Percentiles rank a stretch among this genome's conserved stretches.
phyloP scores from a whole-genome alignment of 2,113 vertebrate species.

The Promerops cafer region DNA sequence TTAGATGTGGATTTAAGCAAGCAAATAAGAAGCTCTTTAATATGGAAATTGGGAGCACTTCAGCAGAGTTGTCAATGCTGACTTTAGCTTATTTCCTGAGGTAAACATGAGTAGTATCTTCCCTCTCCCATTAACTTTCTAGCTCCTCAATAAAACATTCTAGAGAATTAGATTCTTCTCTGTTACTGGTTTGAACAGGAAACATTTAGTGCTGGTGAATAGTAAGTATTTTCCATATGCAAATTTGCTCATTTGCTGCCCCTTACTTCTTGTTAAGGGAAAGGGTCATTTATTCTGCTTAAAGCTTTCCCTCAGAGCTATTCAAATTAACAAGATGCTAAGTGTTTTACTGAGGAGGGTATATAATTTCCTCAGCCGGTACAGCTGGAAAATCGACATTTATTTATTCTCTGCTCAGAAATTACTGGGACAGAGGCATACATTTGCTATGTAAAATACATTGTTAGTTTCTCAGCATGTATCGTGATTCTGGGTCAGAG shows the following conservation, averaged over 20 bases:
- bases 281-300: slow-evolving; percentile 20
- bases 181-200: neutral
- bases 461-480: neutral
- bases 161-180: neutral
- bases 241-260: slow-evolving; percentile 22
- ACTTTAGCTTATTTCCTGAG: neutral
- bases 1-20: neutral
- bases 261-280: neutral
- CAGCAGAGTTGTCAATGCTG: neutral
- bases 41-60: neutral
- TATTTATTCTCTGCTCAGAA: neutral
- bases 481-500: neutral
- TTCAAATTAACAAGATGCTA: slow-evolving; percentile 28
- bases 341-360: slow-evolving; percentile 15
- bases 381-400: slow-evolving; percentile 36
- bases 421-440: neutral
- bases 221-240: slow-evolving; percentile 3
- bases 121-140: neutral
- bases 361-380: slow-evolving; percentile 38
- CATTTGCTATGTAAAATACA: slow-evolving; percentile 18
- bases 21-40: neutral
- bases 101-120: neutral
- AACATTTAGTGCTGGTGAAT: neutral
- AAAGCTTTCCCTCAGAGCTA: slow-evolving; percentile 1
- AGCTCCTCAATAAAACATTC: neutral